These are phyloP conservation scores for Dallia pectoralis DNA, from an alignment of 2,797 vertebrate species.

Conservation along the genomic window DNA sequence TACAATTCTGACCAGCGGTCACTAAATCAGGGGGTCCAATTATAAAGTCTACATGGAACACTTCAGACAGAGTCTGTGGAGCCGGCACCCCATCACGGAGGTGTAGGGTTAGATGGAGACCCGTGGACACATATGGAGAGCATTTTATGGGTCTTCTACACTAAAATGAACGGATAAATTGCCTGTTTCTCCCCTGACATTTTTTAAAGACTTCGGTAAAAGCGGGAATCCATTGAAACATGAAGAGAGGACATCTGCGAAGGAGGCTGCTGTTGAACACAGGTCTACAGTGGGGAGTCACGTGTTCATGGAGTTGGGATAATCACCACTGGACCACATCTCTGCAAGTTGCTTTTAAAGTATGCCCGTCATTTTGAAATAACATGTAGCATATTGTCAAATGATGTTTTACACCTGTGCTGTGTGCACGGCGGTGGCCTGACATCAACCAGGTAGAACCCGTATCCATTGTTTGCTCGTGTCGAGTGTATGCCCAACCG, in stretches of 20 bases:
- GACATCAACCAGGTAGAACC: neutral
- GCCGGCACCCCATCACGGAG: neutral
- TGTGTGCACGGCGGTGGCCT: neutral
- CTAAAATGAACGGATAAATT: no score
- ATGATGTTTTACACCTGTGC: neutral
- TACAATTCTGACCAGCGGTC: neutral
- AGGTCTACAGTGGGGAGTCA: no score
- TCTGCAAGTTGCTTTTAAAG: neutral
- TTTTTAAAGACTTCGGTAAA: no score
- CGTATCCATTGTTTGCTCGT: neutral
- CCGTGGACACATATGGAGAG: neutral
- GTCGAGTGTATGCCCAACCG: neutral
- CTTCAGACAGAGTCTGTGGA: neutral
- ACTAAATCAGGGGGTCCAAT: neutral
- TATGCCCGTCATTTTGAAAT: neutral
- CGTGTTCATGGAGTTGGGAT: no score
- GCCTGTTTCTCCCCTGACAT: no score
- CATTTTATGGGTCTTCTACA: neutral
- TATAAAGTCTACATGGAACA: neutral
- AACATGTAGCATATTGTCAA: neutral
- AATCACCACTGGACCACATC: no score
- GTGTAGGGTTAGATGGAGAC: neutral
- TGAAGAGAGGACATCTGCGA: no score
- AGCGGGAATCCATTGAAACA: no score
- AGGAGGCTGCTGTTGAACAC: no score